phyloP scores from a whole-genome alignment of 2,797 vertebrate species.

The Sebastes minor region DNA sequence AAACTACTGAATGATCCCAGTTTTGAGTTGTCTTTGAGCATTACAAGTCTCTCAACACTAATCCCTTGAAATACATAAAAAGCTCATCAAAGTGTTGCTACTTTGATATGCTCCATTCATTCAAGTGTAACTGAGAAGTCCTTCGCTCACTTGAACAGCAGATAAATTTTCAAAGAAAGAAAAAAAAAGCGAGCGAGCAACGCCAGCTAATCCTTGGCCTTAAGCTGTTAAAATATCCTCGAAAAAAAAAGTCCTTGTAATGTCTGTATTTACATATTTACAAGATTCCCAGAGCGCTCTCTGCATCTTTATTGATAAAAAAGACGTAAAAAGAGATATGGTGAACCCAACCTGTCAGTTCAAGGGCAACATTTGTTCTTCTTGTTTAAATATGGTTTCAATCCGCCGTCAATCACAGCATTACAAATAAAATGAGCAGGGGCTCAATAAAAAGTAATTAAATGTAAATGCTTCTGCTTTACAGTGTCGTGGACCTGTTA shows the following conservation, averaged over 20 bases:
- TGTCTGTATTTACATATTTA: constrained; percentile 78
- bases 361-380: constrained; percentile 89
- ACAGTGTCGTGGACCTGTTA: constrained; percentile 87
- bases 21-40: constrained; percentile 45
- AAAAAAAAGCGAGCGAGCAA: constrained; percentile 12
- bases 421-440: constrained; percentile 88
- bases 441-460: constrained; percentile 95
- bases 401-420: constrained; percentile 90
- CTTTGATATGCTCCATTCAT: constrained; percentile 57
- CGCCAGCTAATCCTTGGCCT: constrained; percentile 58
- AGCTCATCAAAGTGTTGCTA: constrained; percentile 50
- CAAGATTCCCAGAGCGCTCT: constrained; percentile 75
- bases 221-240: constrained; percentile 66
- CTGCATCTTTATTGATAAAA: constrained; percentile 66
- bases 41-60: constrained; percentile 45
- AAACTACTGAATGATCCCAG: constrained; percentile 45
- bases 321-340: constrained; percentile 50
- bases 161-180: constrained; percentile 44
- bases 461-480: constrained; percentile 92
- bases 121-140: constrained; percentile 51
- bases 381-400: constrained; percentile 91
- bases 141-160: constrained; percentile 51
- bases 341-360: constrained; percentile 78
- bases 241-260: constrained; percentile 72
- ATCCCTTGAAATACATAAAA: constrained; percentile 60